phyloP scores from a whole-genome alignment of 2,888 invertebrate genomes.

The Andrena flavipes region DNA sequence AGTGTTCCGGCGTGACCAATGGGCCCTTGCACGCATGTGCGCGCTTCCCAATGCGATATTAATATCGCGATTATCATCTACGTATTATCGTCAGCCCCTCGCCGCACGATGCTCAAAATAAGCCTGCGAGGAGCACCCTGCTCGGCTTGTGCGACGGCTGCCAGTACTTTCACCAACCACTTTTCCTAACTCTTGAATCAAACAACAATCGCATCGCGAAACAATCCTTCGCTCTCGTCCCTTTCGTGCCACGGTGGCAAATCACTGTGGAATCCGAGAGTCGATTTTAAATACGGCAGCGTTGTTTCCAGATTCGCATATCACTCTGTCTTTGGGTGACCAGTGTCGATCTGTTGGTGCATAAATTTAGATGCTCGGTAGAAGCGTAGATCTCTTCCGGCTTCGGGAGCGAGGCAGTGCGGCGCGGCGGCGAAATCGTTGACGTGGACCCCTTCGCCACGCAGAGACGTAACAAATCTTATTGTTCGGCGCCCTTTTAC shows the following conservation, averaged over 20 bases:
- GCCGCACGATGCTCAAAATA: slow-evolving; percentile 67
- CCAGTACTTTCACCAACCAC: slow-evolving; percentile 33
- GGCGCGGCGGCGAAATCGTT: slow-evolving; percentile 23
- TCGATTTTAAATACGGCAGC: no score
- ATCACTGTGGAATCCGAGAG: neutral
- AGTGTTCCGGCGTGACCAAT: slow-evolving; percentile 85
- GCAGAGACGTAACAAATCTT: slow-evolving; percentile 70
- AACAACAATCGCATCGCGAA: neutral
- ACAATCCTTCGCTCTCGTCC: no score
- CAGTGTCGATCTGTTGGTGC: slow-evolving; percentile 34
- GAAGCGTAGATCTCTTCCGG: slow-evolving; percentile 13
- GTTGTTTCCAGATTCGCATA: neutral
- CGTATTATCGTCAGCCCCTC: slow-evolving; percentile 81
- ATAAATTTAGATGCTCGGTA: slow-evolving; percentile 34
- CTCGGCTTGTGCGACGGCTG: slow-evolving; percentile 21
- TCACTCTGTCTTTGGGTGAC: slow-evolving; percentile 40
- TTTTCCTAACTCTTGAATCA: neutral
- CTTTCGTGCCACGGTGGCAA: neutral
- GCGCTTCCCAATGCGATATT: slow-evolving; percentile 85
- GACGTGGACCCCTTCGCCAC: slow-evolving; percentile 59
- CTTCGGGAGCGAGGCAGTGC: slow-evolving; percentile 1
- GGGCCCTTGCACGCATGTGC: slow-evolving; percentile 84
- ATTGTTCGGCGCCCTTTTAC: slow-evolving; percentile 71
- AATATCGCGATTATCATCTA: slow-evolving; percentile 85
- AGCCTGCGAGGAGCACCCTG: slow-evolving; percentile 55